Evolutionary conservation across 2,113 vertebrate species (phyloP).

Genomic region (Anhinga rufa): DNA sequence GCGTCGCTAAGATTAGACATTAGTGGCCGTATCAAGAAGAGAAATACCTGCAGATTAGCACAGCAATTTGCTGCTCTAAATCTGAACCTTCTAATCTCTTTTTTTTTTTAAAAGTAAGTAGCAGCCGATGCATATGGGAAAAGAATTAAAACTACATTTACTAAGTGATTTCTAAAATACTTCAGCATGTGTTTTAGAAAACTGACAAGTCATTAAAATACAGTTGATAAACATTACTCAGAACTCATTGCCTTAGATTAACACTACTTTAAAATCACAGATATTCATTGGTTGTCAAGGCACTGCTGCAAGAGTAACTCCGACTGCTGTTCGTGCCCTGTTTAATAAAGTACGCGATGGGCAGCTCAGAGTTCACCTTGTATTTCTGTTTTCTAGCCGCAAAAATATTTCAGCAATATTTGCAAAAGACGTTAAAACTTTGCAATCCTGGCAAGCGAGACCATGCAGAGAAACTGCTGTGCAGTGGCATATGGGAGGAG

Average conservation of each 20-base stretch:
- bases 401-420: background rate
- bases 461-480: too few species aligned
- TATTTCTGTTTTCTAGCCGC: background rate
- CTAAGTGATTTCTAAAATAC: conserved; percentile 69
- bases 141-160: conserved; percentile 66
- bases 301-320: background rate
- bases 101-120: conserved; percentile 9
- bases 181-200: conserved; percentile 65
- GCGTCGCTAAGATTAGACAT: conserved; percentile 23
- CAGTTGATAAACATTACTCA: conserved; percentile 72
- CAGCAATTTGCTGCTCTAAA: conserved; percentile 69
- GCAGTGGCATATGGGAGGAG: accelerated
- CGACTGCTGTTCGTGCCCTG: background rate
- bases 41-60: conserved; percentile 72
- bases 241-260: conserved; percentile 58
- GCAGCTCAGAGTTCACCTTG: background rate
- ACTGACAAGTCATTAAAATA: conserved; percentile 65
- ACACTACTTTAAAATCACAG: conserved; percentile 42
- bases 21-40: conserved; percentile 56
- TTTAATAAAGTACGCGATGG: background rate
- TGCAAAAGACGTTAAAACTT: background rate
- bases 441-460: background rate
- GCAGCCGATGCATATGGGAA: conserved; percentile 53
- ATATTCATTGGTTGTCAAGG: background rate
- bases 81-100: conserved; percentile 61